Evolutionary conservation across 1,140 invertebrate genomes (phyloP).

Genomic region (Bombus impatiens): DNA sequence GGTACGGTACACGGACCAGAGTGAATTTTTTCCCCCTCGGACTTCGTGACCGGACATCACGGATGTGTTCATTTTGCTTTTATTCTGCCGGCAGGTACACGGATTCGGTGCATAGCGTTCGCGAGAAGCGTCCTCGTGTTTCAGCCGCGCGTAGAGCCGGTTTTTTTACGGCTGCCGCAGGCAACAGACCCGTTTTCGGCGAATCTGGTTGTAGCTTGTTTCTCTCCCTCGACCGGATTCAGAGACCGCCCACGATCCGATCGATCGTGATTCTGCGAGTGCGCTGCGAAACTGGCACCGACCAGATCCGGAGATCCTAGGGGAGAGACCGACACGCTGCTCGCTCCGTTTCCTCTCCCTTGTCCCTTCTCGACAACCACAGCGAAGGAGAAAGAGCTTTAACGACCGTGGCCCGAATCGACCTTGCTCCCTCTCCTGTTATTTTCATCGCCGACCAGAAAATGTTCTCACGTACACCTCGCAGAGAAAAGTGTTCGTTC

Average conservation of each 20-base stretch:
- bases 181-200: constrained; percentile 70
- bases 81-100: constrained; percentile 48
- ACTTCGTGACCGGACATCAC: constrained; percentile 40
- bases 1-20: constrained; percentile 50
- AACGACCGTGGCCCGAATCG: constrained; percentile 57
- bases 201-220: constrained; percentile 54
- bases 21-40: background rate
- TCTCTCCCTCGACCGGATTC: constrained; percentile 31
- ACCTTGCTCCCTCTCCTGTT: constrained; percentile 52
- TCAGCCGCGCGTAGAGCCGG: constrained; percentile 72
- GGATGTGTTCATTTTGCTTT: constrained; percentile 28
- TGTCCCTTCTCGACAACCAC: background rate
- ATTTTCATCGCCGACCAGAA: constrained; percentile 52
- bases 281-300: constrained; percentile 19
- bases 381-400: constrained; percentile 27
- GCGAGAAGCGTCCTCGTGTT: constrained; percentile 68
- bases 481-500: background rate
- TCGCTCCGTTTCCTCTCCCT: constrained; percentile 23
- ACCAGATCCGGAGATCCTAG: constrained; percentile 23
- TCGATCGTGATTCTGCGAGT: constrained; percentile 57
- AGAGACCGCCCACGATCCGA: constrained; percentile 65
- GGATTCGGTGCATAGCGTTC: constrained; percentile 19
- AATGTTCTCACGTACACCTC: background rate
- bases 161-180: constrained; percentile 48
- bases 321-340: background rate